Evolutionary conservation across 2,888 invertebrate species (phyloP).

Genomic region (Masnerella sp.): DNA sequence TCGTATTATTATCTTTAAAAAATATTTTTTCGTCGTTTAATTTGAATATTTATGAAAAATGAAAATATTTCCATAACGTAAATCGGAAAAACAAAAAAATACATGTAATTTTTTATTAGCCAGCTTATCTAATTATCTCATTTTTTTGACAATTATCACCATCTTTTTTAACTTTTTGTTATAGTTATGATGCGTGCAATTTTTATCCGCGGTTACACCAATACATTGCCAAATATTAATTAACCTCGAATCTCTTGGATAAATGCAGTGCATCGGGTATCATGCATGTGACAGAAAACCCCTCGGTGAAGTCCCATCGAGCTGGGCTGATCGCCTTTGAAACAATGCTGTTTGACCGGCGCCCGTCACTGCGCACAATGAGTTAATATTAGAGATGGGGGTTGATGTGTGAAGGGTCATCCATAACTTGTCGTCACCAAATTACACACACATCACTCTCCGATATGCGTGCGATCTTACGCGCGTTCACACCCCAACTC

Average conservation of each 20-base stretch:
- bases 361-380: slow-evolving; percentile 60
- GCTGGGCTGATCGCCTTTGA: slow-evolving; percentile 60
- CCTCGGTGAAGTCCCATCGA: slow-evolving; percentile 60
- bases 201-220: slow-evolving; percentile 43
- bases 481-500: slow-evolving; percentile 21
- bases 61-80: too few relatives aligned
- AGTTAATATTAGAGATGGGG: slow-evolving; percentile 54
- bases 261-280: slow-evolving; percentile 51
- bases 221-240: slow-evolving; percentile 58
- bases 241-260: slow-evolving; percentile 51
- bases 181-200: too few relatives aligned
- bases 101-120: too few relatives aligned
- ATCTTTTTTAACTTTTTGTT: too few relatives aligned
- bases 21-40: too few relatives aligned
- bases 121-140: too few relatives aligned
- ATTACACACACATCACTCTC: slow-evolving; percentile 49
- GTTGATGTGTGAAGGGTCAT: slow-evolving; percentile 61
- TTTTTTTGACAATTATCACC: too few relatives aligned
- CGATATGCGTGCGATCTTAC: slow-evolving; percentile 30
- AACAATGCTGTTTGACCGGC: slow-evolving; percentile 61
- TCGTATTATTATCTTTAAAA: too few relatives aligned
- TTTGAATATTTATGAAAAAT: too few relatives aligned
- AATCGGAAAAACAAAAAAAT: too few relatives aligned
- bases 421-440: slow-evolving; percentile 62
- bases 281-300: slow-evolving; percentile 62